These are phyloP conservation scores for Cromileptes altivelis DNA, from an alignment of 2,113 vertebrate species.

Conservation along the genomic window DNA sequence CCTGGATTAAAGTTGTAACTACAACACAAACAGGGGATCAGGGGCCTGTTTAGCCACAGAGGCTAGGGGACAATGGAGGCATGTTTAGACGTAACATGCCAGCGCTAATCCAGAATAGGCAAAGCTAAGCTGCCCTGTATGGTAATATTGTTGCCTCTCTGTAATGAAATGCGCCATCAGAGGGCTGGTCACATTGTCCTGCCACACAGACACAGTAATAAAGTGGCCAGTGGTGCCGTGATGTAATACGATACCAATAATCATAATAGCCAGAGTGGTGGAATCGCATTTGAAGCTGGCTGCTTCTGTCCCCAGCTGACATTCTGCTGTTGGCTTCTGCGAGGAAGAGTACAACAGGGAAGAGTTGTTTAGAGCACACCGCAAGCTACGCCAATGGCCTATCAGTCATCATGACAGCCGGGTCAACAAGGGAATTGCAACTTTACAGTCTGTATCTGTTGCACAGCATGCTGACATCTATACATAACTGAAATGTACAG, in stretches of 20 bases:
- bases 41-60: constrained; percentile 56
- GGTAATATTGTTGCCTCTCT: constrained; percentile 43
- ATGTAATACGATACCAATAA: constrained; percentile 65
- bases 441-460: constrained; percentile 43
- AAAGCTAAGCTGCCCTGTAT: constrained; percentile 53
- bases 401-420: constrained; percentile 69
- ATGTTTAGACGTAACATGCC: constrained; percentile 69
- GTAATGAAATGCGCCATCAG: constrained; percentile 67
- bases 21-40: constrained; percentile 74
- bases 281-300: constrained; percentile 53
- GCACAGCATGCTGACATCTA: constrained; percentile 18
- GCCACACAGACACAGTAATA: constrained; percentile 58
- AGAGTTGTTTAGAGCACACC: constrained; percentile 44
- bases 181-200: constrained; percentile 25
- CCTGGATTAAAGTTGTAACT: constrained; percentile 77
- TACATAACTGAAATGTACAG: constrained; percentile 4
- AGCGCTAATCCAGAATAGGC: constrained; percentile 66
- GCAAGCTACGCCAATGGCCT: constrained; percentile 49
- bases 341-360: constrained; percentile 26
- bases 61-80: constrained; percentile 60
- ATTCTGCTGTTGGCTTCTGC: constrained; percentile 30
- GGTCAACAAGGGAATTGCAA: constrained; percentile 58
- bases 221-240: constrained; percentile 50
- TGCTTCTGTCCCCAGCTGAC: constrained; percentile 43
- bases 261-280: constrained; percentile 60